Evolutionary conservation across 2,113 vertebrate species (phyloP).

Genomic region (Galeopterus variegatus): DNA sequence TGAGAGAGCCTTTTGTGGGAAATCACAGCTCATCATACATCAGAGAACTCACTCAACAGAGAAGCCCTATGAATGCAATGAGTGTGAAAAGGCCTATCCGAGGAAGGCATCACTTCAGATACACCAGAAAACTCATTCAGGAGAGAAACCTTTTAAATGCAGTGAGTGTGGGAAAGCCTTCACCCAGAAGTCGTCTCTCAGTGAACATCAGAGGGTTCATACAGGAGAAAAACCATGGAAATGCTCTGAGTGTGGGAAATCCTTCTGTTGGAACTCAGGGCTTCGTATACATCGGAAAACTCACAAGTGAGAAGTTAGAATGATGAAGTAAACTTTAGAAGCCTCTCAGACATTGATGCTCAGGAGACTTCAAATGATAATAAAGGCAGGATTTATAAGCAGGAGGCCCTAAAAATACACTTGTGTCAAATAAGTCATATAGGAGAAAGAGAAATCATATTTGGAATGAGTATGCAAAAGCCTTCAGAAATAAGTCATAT

Average conservation of each 20-base stretch:
- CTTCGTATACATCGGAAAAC: constrained; percentile 81
- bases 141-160: constrained; percentile 81
- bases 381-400: background rate
- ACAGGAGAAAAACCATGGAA: constrained; percentile 80
- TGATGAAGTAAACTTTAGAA: background rate
- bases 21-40: constrained; percentile 81
- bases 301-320: constrained; percentile 46
- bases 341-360: background rate
- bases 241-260: constrained; percentile 81
- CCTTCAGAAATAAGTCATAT: background rate
- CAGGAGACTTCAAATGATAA: background rate
- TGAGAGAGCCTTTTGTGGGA: constrained; percentile 78
- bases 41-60: constrained; percentile 80
- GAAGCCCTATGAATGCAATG: constrained; percentile 77
- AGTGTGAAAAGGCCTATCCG: constrained; percentile 79
- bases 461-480: background rate
- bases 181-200: constrained; percentile 80
- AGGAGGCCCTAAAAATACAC: background rate
- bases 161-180: constrained; percentile 80
- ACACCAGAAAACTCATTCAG: constrained; percentile 82
- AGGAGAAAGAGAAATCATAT: background rate
- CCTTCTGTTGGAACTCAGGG: constrained; percentile 82
- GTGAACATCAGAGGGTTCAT: constrained; percentile 81
- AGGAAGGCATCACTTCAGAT: constrained; percentile 79
- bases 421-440: background rate